Base-by-base conservation (phyloP, 2,888 invertebrate species). In the Eledone cirrhosa region DNA sequence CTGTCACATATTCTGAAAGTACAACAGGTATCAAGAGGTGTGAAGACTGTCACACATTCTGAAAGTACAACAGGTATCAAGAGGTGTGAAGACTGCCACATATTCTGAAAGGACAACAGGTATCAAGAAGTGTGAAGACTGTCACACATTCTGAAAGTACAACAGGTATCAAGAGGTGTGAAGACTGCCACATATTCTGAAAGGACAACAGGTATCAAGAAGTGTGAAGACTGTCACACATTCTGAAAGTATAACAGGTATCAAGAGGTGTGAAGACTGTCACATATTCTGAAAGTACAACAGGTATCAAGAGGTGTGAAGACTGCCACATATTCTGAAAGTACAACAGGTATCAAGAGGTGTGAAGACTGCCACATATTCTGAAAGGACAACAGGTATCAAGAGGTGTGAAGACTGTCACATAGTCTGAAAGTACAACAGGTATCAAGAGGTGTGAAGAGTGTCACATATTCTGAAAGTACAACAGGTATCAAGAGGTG, bases 191-290 rank as follows among this genome's bases (percentile, higher is more conserved):
- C 97, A 93, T 29, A 98, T 91, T 82, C 90, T 88, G 83, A 29
- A 29, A 29, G 1, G n/a, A 1, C 19, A 67, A 67, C 16, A 22
- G 0, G 27, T 2, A 29, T 2, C 11, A 67, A 24, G 0, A 11
- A 27, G n/a, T n/a, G n/a, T n/a, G 93, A 27, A 99, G 93, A 0
- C 95, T 96, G 86, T 98, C 98, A 33, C 97, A 93, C 31, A 98
- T 91, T 82, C 90, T 88, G 83, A 29, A 29, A 29, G n/a, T 14
- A 1, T 29, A 67, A 67, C 16, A 22, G 0, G 27, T 2, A 29
- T 2, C 11, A 67, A 24, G 0, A 94, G 89, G 95, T 94, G 22
- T 95, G 93, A 27, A 99, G 93, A 0, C 95, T 96, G 86, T 98
- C 98, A 33, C 97, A 93, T 29, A 98, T 91, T 82, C 90, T 88